phyloP scores from a whole-genome alignment of 1,140 invertebrate species.

The Aphaenogaster rudis region DNA sequence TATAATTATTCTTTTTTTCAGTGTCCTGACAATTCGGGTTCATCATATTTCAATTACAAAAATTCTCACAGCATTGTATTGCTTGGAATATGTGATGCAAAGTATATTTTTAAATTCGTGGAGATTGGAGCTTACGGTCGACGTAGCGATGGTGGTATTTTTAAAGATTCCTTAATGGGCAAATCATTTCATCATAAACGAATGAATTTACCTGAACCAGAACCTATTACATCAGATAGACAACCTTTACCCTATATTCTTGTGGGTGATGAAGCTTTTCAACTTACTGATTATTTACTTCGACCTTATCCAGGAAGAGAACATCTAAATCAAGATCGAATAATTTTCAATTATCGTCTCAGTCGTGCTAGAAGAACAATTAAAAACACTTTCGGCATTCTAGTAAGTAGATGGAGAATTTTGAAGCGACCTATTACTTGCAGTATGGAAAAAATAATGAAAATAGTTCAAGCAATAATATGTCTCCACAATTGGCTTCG shows the following conservation, averaged over 20 bases:
- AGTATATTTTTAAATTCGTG: neutral
- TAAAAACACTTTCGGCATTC: neutral
- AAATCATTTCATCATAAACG: neutral
- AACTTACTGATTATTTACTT: neutral
- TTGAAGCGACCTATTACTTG: neutral
- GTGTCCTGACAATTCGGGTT: neutral
- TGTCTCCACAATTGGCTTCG: conserved; percentile 7
- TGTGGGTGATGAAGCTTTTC: neutral
- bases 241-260: neutral
- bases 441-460: neutral
- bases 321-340: neutral
- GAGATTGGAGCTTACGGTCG: neutral
- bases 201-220: neutral
- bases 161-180: neutral
- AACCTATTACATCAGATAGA: neutral
- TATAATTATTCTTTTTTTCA: neutral
- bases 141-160: neutral
- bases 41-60: neutral
- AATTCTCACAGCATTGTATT: neutral
- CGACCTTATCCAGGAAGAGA: neutral
- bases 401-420: neutral
- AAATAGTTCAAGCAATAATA: conserved; percentile 2
- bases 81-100: neutral
- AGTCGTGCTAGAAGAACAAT: neutral
- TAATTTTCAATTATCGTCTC: neutral